phyloP scores from a whole-genome alignment of 2,797 vertebrate genomes.

The Labroides dimidiatus region DNA sequence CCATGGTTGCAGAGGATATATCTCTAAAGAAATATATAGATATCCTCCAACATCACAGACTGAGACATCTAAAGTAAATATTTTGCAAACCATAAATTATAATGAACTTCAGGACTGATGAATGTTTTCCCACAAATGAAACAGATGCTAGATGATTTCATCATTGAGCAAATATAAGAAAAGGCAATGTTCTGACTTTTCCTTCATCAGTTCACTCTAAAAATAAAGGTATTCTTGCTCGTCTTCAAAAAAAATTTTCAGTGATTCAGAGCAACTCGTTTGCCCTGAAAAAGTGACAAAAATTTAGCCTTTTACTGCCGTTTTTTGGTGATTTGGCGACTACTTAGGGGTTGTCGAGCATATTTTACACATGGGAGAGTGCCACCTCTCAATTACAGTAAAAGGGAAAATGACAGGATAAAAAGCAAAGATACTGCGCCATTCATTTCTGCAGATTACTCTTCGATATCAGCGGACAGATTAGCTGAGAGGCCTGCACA shows the following conservation, averaged over 20 bases:
- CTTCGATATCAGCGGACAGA: slow-evolving; percentile 56
- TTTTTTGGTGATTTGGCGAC: slow-evolving; percentile 14
- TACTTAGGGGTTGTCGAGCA: slow-evolving; percentile 15
- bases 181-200: background rate
- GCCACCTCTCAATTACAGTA: slow-evolving; percentile 58
- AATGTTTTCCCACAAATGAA: background rate
- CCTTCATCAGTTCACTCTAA: background rate
- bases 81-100: too few species aligned
- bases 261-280: slow-evolving; percentile 8
- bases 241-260: slow-evolving; percentile 13
- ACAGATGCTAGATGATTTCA: background rate
- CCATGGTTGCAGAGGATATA: background rate
- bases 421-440: slow-evolving; percentile 39
- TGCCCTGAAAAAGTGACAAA: slow-evolving; percentile 24
- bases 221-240: background rate
- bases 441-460: slow-evolving; percentile 68
- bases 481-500: slow-evolving; percentile 56
- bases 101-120: too few species aligned
- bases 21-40: too few species aligned
- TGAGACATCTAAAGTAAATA: too few species aligned
- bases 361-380: slow-evolving; percentile 40
- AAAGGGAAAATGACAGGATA: slow-evolving; percentile 59
- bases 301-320: slow-evolving; percentile 18
- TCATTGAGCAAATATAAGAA: background rate
- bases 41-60: too few species aligned